phyloP scores from a whole-genome alignment of 1,140 invertebrate genomes.

The Matsumurasca onukii region DNA sequence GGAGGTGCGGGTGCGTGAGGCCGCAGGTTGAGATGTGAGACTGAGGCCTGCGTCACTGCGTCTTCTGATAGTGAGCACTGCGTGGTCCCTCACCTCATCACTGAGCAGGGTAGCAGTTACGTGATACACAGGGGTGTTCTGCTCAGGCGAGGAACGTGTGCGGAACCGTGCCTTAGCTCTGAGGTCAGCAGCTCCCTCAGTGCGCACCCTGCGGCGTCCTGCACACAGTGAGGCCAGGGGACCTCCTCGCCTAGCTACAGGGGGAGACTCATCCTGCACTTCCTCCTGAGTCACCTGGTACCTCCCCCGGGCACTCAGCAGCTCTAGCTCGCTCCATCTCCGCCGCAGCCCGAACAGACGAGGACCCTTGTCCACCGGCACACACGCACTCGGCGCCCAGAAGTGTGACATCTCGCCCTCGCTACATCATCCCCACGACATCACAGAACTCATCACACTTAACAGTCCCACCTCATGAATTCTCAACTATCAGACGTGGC shows the following conservation, averaged over 20 bases:
- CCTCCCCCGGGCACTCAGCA: not conserved
- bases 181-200: constrained; percentile 14
- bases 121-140: constrained; percentile 8
- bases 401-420: constrained; percentile 31
- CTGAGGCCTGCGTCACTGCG: no score
- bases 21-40: no score
- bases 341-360: constrained; percentile 34
- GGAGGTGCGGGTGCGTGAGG: no score
- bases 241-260: not conserved
- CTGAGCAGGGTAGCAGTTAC: constrained; percentile 14
- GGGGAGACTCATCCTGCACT: not conserved
- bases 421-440: no score
- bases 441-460: no score
- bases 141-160: constrained; percentile 13
- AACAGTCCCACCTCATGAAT: no score
- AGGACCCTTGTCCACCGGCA: not conserved
- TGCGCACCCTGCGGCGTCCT: constrained; percentile 3
- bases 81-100: not conserved
- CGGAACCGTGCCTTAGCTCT: not conserved
- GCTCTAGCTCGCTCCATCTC: constrained; percentile 37
- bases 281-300: not conserved
- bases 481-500: no score
- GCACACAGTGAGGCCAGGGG: constrained; percentile 13
- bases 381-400: constrained; percentile 4
- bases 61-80: constrained; percentile 20